Evolutionary conservation across 2,888 invertebrate genomes (phyloP), one percentile per base, ranked within the genome.

Genomic region (Caenorhabditis sp.): DNA sequence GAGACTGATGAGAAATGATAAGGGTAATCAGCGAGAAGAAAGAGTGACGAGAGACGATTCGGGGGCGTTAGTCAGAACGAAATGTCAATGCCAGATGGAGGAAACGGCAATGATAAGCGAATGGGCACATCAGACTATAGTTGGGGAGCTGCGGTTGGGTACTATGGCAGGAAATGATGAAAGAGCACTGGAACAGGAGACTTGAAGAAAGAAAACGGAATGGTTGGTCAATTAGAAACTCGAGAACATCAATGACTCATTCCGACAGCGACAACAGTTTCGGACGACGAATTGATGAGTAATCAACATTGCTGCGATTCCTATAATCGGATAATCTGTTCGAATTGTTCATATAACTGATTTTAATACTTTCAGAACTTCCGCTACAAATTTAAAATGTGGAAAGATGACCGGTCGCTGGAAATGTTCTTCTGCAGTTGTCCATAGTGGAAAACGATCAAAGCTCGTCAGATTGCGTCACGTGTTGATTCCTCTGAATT

Each of bases 1-100:
- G 77, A 68, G 68, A 28, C 60, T 20, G 26, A 37, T 24, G 68
- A 32, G 44, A 15, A 76, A 67, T 76, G 67, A 76, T 76, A 76
- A 77, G 69, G 55, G 50, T 44, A 62, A 77, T 64, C 72, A 64
- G 58, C 28, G 65, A 67, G 67, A 61, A 32, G 32, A 28, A 65
- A 67, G 50, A 68, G 61, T 68, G 67, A 76, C 60, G 65, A 72
- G 72, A 28, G 61, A 61, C 20, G 61, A 51, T 70, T 70, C 28
- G 72, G 44, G 72, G 65, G 65, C 56, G 65, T 68, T 68, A 68
- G 68, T 76, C 67, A 61, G 26, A 53, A 53, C 47, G 24, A 62
- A 76, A 68, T 55, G 67, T 51, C 61, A 76, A 64, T 53, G 24
- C 37, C 58, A 60, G 67, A 53, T 53, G 53, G 56, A 50, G 32